Evolutionary conservation across 2,888 invertebrate species (phyloP).

Genomic region (Aleiodes leptofemur): DNA sequence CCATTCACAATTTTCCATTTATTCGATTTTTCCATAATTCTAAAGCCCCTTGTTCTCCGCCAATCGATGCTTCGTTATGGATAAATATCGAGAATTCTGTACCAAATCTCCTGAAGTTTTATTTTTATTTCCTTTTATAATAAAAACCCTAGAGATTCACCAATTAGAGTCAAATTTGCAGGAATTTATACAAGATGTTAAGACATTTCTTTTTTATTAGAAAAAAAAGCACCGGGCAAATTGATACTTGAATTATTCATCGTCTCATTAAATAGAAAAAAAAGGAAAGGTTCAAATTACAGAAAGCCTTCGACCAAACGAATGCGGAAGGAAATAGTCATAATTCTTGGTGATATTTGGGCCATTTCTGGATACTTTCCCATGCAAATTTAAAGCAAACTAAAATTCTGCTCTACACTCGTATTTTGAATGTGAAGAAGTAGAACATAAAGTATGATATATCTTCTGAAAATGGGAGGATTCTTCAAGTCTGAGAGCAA

Average conservation of each 20-base stretch:
- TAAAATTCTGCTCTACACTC: not conserved
- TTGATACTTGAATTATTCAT: no score
- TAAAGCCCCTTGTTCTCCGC: not conserved
- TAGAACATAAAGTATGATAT: not conserved
- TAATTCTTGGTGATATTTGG: no score
- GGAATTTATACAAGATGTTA: no score
- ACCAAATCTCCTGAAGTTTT: not conserved
- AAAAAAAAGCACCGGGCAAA: not conserved
- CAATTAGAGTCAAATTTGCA: no score
- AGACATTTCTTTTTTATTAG: not conserved
- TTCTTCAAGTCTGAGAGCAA: not conserved
- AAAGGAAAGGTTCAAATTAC: no score
- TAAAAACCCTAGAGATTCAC: no score
- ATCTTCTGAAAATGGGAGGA: not conserved
- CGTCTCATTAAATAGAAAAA: no score
- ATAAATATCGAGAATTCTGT: not conserved
- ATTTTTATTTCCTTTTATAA: not conserved
- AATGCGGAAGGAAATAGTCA: no score
- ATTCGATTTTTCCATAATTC: not conserved
- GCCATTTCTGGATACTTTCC: no score
- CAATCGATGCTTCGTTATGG: conserved; percentile 7
- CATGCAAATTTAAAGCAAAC: no score
- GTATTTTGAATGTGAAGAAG: conserved; percentile 2
- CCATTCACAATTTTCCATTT: conserved; percentile 3
- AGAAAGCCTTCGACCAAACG: no score